These are phyloP conservation scores for Chrysolina oricalcia DNA, from an alignment of 2,888 invertebrate genomes.

Conservation along the genomic window DNA sequence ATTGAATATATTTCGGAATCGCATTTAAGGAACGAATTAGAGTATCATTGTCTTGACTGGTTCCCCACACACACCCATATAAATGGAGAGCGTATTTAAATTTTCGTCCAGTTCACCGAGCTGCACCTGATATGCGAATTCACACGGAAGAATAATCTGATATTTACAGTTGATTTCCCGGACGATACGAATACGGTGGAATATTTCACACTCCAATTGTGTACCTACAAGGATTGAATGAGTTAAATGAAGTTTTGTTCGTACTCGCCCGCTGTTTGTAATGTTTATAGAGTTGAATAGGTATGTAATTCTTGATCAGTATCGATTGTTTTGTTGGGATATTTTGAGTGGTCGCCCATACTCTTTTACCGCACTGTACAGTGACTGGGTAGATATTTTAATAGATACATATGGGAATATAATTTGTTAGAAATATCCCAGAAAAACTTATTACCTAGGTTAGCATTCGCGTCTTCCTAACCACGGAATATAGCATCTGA, in stretches of 20 bases:
- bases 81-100: not conserved
- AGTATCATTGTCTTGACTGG: not conserved
- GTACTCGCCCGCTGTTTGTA: not conserved
- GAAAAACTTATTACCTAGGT: too few species aligned
- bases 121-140: constrained; percentile 1
- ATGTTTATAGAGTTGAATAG: not conserved
- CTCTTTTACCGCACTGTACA: not conserved
- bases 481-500: too few species aligned
- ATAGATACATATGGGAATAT: too few species aligned
- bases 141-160: constrained; percentile 13
- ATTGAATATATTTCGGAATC: too few species aligned
- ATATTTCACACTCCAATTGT: constrained; percentile 5
- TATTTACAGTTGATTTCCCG: constrained; percentile 10
- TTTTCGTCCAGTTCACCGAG: not conserved
- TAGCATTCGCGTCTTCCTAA: too few species aligned
- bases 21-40: not conserved
- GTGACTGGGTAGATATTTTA: too few species aligned
- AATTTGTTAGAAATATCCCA: too few species aligned
- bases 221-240: not conserved
- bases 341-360: not conserved
- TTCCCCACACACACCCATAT: not conserved
- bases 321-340: not conserved
- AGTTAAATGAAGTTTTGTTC: constrained; percentile 5
- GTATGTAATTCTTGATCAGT: not conserved
- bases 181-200: not conserved